Conservation (phyloP, 2,113 vertebrate genomes). For the Peromyscus maniculatus region DNA sequence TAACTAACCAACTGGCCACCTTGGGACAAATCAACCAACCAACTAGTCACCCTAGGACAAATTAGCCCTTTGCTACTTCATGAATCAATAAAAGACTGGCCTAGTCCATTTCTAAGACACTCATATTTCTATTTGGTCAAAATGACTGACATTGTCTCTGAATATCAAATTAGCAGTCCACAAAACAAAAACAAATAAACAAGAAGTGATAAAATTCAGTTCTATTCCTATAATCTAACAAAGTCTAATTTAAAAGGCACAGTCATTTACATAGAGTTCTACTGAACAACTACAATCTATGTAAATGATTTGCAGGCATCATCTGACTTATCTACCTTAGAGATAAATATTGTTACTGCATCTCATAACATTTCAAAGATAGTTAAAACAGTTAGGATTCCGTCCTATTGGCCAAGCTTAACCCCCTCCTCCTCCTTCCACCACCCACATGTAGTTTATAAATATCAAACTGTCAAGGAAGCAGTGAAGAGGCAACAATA, state of each 20-base stretch:
- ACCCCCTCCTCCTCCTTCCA: not conserved
- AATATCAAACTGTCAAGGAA: constrained; percentile 16
- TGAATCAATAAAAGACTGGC: not conserved
- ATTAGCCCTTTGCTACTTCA: not conserved
- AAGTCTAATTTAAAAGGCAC: constrained; percentile 3
- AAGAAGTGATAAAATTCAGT: not conserved
- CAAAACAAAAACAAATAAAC: not conserved
- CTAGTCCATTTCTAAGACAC: constrained; percentile 19
- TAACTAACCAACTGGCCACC: not conserved
- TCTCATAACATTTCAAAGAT: not conserved
- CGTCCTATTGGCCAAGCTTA: not conserved
- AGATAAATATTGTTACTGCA: not conserved
- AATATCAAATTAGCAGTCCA: not conserved
- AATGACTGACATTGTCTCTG: not conserved
- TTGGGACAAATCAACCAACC: not conserved
- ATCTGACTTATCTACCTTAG: constrained; percentile 20
- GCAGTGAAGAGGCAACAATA: not conserved
- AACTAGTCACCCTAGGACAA: not conserved
- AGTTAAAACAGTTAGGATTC: not conserved
- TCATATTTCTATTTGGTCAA: constrained; percentile 30
- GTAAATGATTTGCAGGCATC: not conserved
- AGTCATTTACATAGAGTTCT: not conserved
- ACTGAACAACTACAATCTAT: not conserved
- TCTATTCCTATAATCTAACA: not conserved
- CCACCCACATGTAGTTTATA: not conserved